Conservation (phyloP, 2,888 invertebrate genomes). For the Oconnorella tubifera region DNA sequence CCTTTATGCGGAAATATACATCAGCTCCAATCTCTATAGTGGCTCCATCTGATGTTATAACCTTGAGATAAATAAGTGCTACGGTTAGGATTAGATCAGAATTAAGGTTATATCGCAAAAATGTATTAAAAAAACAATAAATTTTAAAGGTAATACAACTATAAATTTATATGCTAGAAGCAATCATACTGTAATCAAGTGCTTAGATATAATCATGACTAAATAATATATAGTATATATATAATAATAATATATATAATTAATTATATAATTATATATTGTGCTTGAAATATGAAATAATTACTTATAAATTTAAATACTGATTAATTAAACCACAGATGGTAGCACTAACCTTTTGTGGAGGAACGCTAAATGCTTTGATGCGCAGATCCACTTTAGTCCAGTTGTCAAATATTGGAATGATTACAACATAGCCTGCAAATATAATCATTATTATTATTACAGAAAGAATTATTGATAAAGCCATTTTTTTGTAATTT, state of each 20-base stretch:
- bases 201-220: no score
- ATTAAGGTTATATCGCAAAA: no score
- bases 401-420: constrained; percentile 56
- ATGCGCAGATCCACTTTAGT: constrained; percentile 54
- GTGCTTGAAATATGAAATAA: not conserved
- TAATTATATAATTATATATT: not conserved
- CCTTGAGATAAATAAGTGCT: no score
- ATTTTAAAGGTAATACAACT: no score
- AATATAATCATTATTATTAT: no score
- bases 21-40: constrained; percentile 57
- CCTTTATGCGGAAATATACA: constrained; percentile 54
- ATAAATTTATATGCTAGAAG: no score
- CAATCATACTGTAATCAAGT: no score
- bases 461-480: no score
- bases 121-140: no score
- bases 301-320: not conserved
- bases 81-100: no score
- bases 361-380: constrained; percentile 58
- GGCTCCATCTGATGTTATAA: constrained; percentile 56
- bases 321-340: not conserved
- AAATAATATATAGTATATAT: no score
- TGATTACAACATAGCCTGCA: constrained; percentile 52
- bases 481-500: no score
- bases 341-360: constrained; percentile 55
- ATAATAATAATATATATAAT: constrained; percentile 1